These are phyloP conservation scores for Nephrotoma flavescens DNA, from an alignment of 2,888 invertebrate species.

Conservation along the genomic window DNA sequence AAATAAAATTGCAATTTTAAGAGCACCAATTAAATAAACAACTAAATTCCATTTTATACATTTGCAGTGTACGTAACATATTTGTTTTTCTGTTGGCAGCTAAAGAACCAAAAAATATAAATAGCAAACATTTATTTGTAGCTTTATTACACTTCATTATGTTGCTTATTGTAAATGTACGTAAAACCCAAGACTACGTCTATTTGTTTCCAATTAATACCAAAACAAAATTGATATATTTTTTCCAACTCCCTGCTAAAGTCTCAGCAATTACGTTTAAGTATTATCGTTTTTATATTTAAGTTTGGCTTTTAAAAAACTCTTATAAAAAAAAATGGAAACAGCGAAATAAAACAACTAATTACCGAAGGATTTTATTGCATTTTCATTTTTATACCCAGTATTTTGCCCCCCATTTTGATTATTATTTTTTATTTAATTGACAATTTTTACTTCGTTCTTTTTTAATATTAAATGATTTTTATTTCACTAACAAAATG, in stretches of 20 bases:
- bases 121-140: neutral
- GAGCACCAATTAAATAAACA: neutral
- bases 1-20: neutral
- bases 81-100: neutral
- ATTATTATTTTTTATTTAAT: neutral
- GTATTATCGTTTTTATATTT: neutral
- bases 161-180: neutral
- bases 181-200: neutral
- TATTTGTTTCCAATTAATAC: neutral
- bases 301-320: neutral
- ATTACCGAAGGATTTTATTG: neutral
- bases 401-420: neutral
- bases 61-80: neutral
- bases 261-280: neutral
- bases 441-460: neutral
- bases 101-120: neutral
- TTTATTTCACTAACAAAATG: neutral
- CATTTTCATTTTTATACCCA: neutral
- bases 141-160: neutral
- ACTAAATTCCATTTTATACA: neutral
- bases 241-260: neutral
- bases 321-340: neutral
- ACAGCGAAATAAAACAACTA: neutral
- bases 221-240: neutral
- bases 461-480: neutral